phyloP scores from a whole-genome alignment of 1,140 invertebrate species.

The Ladona fulva region DNA sequence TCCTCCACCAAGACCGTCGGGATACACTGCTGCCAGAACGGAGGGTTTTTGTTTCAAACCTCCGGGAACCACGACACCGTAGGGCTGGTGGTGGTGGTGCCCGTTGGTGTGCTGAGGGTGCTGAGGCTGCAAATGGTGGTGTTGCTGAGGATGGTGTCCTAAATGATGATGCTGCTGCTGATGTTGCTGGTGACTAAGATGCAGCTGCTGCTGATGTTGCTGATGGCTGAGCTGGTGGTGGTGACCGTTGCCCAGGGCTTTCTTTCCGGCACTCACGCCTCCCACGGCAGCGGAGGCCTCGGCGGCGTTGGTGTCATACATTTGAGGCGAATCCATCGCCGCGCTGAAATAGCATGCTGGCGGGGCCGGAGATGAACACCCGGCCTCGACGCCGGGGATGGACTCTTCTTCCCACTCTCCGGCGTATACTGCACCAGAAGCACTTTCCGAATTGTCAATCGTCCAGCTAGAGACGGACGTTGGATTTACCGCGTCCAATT shows the following conservation, averaged over 20 bases:
- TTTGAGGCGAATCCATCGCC: slow-evolving; percentile 2
- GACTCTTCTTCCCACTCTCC: neutral
- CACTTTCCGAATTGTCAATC: neutral
- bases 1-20: slow-evolving; percentile 30
- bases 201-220: neutral
- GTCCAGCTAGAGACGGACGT: neutral
- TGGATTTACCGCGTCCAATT: neutral
- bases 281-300: neutral
- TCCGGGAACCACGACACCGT: neutral
- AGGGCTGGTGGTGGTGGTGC: neutral
- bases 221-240: neutral
- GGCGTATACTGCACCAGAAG: neutral
- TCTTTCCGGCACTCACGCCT: neutral
- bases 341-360: slow-evolving; percentile 2
- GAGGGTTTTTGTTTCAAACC: neutral
- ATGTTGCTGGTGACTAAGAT: neutral
- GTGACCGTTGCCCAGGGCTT: neutral
- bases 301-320: neutral
- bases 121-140: neutral
- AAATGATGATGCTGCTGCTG: neutral
- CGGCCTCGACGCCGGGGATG: neutral
- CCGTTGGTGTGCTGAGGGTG: neutral
- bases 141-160: neutral
- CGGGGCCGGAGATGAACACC: neutral
- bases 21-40: neutral